phyloP scores from a whole-genome alignment of 2,888 invertebrate species.

The Cantharis nigra region DNA sequence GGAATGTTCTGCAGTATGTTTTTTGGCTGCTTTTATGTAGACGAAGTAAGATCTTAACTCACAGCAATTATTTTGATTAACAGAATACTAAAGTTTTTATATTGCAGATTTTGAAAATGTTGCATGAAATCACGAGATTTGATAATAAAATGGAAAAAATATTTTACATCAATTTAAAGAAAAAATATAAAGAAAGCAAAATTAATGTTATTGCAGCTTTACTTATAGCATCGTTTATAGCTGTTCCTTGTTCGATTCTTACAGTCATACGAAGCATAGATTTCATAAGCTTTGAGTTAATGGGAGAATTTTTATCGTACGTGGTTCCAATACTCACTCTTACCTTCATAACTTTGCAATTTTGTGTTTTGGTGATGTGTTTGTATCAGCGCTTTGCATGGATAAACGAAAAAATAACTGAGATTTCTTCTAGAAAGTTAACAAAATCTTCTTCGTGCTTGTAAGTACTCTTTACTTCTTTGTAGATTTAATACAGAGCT shows the following conservation, averaged over 20 bases:
- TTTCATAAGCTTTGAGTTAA: background rate
- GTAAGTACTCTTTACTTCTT: background rate
- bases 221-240: background rate
- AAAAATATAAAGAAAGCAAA: background rate
- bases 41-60: background rate
- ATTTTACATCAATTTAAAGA: background rate
- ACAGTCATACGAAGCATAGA: background rate
- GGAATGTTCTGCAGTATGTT: background rate
- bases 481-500: background rate
- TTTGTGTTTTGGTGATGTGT: constrained; percentile 1
- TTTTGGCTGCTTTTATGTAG: background rate
- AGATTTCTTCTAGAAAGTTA: background rate
- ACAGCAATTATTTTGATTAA: too few relatives aligned
- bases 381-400: background rate
- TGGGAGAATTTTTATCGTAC: background rate
- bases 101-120: background rate
- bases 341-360: background rate
- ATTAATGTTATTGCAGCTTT: background rate
- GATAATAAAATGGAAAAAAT: background rate
- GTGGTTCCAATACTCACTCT: background rate
- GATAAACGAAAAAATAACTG: background rate
- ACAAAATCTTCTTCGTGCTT: background rate
- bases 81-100: background rate
- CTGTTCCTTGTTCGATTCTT: background rate
- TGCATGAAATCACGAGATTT: background rate